Percentiles rank a stretch among this genome's conserved stretches.
These are phyloP conservation scores for Cyphomyrus plagiostoma DNA, from an alignment of 2,113 vertebrate genomes.

Conservation along the genomic window DNA sequence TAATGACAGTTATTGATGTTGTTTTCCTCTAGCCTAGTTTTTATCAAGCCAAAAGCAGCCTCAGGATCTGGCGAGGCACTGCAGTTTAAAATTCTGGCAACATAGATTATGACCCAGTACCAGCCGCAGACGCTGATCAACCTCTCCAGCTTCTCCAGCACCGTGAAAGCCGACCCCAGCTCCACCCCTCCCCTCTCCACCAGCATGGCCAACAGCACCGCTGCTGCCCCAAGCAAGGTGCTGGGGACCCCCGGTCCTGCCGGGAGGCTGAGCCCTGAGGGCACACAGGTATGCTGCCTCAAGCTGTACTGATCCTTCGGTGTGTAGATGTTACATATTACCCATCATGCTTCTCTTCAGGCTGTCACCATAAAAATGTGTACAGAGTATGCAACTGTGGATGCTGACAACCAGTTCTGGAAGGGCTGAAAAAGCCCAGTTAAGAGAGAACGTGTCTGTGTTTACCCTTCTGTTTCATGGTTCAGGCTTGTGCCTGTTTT, in stretches of 20 bases:
- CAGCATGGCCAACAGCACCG: conserved; percentile 86
- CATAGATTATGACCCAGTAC: conserved; percentile 80
- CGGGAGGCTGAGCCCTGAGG: conserved; percentile 83
- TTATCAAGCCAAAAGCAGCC: conserved; percentile 48
- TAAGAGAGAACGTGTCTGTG: neutral
- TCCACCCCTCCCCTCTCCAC: conserved; percentile 65
- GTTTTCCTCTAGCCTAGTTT: neutral
- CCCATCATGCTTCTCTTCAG: neutral
- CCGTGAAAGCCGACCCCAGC: conserved; percentile 62
- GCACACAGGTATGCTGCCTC: conserved; percentile 72
- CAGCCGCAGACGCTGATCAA: conserved; percentile 72
- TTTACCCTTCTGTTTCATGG: neutral
- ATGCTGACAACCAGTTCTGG: neutral
- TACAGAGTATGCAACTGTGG: neutral
- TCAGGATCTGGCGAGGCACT: conserved; percentile 62
- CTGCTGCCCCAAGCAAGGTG: conserved; percentile 67
- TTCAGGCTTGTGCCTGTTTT: neutral
- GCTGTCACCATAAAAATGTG: neutral
- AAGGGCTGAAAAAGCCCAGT: neutral
- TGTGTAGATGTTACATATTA: neutral
- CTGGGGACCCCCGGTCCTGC: conserved; percentile 54
- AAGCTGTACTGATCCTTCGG: neutral
- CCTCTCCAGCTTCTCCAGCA: conserved; percentile 69
- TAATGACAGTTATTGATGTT: neutral
- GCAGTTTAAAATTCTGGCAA: conserved; percentile 65